Evolutionary conservation across 2,113 vertebrate genomes (phyloP).

Genomic region (Heterotis niloticus): DNA sequence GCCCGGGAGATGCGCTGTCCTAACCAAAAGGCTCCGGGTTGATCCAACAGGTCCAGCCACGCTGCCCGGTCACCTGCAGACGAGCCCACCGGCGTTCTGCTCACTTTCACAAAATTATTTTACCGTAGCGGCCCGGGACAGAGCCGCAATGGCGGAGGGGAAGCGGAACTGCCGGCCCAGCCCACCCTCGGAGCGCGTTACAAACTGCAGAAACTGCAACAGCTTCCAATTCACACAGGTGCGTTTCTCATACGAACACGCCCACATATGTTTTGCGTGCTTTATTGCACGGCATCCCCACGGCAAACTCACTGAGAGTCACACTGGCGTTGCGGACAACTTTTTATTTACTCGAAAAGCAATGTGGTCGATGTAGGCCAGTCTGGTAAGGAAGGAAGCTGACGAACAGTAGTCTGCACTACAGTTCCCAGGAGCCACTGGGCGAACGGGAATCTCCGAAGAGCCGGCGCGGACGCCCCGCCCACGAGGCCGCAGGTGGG

Average conservation of each 20-base stretch:
- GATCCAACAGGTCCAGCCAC: neutral
- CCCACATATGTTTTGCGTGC: neutral
- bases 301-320: neutral
- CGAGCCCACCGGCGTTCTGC: neutral
- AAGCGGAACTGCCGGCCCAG: conserved; percentile 49
- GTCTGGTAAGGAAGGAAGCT: too few relatives aligned
- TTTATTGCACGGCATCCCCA: neutral
- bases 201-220: neutral
- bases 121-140: conserved; percentile 30
- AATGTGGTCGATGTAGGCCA: conserved; percentile 14
- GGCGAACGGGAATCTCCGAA: neutral
- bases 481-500: too few relatives aligned
- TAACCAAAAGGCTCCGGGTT: neutral
- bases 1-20: too few relatives aligned
- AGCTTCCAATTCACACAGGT: neutral
- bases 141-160: conserved; percentile 44
- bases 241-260: neutral
- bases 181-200: conserved; percentile 31
- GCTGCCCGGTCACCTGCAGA: neutral
- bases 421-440: conserved; percentile 19
- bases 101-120: conserved; percentile 22
- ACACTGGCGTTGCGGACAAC: neutral
- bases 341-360: neutral
- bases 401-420: neutral
- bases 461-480: too few relatives aligned